Conservation (phyloP, 2,888 invertebrate genomes). For the Cecidostiba fungosa region DNA sequence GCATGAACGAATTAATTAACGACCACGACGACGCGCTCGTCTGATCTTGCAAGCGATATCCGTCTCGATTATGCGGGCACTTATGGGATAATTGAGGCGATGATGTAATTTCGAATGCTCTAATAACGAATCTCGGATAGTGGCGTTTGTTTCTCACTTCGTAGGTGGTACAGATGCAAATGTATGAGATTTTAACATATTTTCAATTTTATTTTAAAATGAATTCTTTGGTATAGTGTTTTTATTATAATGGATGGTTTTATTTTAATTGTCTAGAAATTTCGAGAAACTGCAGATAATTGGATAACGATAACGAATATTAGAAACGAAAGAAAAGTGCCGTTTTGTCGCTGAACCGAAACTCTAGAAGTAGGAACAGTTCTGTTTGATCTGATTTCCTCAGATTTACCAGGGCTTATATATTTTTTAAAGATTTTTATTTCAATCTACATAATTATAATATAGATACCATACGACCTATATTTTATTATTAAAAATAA, state of each 20-base stretch:
- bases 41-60: background rate
- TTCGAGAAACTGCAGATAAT: conserved; percentile 3
- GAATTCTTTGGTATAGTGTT: background rate
- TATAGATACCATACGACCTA: too few relatives aligned
- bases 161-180: too few relatives aligned
- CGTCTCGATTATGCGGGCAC: background rate
- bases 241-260: background rate
- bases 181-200: too few relatives aligned
- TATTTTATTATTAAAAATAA: background rate
- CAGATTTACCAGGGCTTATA: too few relatives aligned
- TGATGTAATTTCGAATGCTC: background rate
- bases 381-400: too few relatives aligned
- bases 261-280: background rate
- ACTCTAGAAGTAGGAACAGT: background rate
- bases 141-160: too few relatives aligned
- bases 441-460: too few relatives aligned
- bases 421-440: too few relatives aligned
- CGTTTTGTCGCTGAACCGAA: background rate
- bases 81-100: background rate
- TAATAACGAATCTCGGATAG: background rate
- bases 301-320: conserved; percentile 16
- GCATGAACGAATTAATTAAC: background rate
- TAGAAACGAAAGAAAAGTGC: background rate
- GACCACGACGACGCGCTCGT: background rate
- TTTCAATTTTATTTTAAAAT: background rate